A percentile compares a stretch with the other conserved stretches of the same genome.
These are phyloP conservation scores for Xenotilapia caudafasciata DNA, from an alignment of 2,113 vertebrate genomes.

Conservation along the genomic window DNA sequence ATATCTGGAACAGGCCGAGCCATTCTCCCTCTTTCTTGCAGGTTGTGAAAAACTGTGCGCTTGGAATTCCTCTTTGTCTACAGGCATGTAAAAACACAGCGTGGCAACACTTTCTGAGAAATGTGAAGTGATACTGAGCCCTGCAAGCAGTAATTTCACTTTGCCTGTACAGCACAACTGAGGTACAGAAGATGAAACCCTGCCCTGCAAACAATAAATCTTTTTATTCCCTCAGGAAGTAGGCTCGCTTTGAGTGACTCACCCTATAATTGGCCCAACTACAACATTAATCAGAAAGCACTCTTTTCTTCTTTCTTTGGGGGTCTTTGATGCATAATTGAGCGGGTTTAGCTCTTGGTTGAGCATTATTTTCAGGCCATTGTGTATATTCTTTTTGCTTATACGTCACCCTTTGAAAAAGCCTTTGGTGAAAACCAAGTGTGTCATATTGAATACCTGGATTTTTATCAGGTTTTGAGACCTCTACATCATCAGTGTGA, in stretches of 20 bases:
- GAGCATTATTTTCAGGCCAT: not conserved
- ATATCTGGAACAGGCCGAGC: not conserved
- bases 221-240: not conserved
- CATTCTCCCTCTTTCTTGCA: not conserved
- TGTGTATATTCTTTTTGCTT: not conserved
- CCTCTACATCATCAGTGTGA: not conserved
- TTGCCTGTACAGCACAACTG: not conserved
- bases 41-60: not conserved
- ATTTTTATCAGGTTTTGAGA: not conserved
- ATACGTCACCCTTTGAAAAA: not conserved
- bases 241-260: not conserved
- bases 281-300: slow-evolving; percentile 8
- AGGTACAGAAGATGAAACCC: not conserved
- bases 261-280: slow-evolving; percentile 11
- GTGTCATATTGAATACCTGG: not conserved
- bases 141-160: not conserved
- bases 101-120: slow-evolving; percentile 6
- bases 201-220: slow-evolving; percentile 13
- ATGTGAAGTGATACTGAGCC: slow-evolving; percentile 14
- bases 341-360: not conserved
- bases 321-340: slow-evolving; percentile 9
- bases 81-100: not conserved
- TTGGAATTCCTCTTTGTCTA: not conserved
- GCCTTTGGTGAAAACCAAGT: not conserved
- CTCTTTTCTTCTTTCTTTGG: not conserved